A percentile compares a stretch with the other conserved stretches of the same genome.
Conservation (phyloP, 2,113 vertebrate genomes). For the Chloebia gouldiae region DNA sequence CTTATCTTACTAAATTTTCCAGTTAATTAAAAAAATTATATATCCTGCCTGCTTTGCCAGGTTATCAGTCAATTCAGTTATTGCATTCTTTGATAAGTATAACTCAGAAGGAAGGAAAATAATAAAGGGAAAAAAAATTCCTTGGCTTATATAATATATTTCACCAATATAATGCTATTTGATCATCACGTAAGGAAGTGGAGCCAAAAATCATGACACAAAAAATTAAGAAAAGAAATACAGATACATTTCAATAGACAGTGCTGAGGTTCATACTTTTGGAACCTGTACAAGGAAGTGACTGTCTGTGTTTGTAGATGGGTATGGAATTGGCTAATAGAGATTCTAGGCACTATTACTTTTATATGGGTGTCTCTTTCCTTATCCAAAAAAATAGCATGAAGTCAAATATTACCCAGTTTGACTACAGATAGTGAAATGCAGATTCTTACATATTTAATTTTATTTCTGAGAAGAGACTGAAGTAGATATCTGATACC, state of each 20-base stretch:
- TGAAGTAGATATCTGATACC: not conserved
- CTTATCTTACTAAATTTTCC: not conserved
- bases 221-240: not conserved
- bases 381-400: not conserved
- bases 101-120: not conserved
- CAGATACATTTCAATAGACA: not conserved
- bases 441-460: not conserved
- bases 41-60: not conserved
- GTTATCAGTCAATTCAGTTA: not conserved
- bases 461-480: not conserved
- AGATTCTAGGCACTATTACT: not conserved
- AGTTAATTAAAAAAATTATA: not conserved
- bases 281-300: not conserved
- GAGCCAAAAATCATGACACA: not conserved
- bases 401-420: not conserved
- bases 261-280: not conserved
- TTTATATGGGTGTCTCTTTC: not conserved
- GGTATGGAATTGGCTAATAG: not conserved
- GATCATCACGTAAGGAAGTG: not conserved
- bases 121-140: not conserved
- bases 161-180: not conserved
- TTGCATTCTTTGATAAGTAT: not conserved
- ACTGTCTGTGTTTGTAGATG: not conserved
- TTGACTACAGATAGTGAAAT: not conserved
- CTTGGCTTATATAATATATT: not conserved